A percentile compares a stretch with the other conserved stretches of the same genome.
phyloP scores from a whole-genome alignment of 2,113 vertebrate genomes.

The Piaya cayana region DNA sequence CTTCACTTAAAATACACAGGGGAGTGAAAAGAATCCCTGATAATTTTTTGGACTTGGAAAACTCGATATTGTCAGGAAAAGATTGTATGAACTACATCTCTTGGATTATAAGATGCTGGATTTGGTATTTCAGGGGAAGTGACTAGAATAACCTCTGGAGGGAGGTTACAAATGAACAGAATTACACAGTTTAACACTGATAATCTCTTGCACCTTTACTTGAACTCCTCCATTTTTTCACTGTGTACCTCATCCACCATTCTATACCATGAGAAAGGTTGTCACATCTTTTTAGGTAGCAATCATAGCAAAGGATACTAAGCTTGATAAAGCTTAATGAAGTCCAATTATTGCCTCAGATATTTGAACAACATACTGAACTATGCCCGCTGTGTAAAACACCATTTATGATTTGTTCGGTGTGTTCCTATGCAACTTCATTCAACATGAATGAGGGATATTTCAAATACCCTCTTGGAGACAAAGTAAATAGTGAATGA shows the following conservation, averaged over 20 bases:
- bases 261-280: background rate
- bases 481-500: background rate
- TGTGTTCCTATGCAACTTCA: background rate
- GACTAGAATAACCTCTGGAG: background rate
- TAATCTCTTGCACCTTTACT: background rate
- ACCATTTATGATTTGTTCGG: background rate
- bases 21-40: background rate
- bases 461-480: background rate
- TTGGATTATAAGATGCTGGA: background rate
- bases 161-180: background rate
- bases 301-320: background rate
- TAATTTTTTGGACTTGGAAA: background rate
- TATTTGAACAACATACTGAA: background rate
- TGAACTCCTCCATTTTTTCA: accelerated
- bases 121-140: background rate
- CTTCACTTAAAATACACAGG: background rate
- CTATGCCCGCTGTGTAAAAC: background rate
- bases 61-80: background rate
- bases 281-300: background rate
- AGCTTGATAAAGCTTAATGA: background rate
- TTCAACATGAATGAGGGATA: background rate
- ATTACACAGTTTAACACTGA: background rate
- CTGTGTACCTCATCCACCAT: background rate
- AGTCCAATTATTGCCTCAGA: background rate
- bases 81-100: background rate